Evolutionary conservation across 2,888 invertebrate genomes (phyloP), one percentile per base, ranked within the genome.

Genomic region (Choristoneura rosaceana): DNA sequence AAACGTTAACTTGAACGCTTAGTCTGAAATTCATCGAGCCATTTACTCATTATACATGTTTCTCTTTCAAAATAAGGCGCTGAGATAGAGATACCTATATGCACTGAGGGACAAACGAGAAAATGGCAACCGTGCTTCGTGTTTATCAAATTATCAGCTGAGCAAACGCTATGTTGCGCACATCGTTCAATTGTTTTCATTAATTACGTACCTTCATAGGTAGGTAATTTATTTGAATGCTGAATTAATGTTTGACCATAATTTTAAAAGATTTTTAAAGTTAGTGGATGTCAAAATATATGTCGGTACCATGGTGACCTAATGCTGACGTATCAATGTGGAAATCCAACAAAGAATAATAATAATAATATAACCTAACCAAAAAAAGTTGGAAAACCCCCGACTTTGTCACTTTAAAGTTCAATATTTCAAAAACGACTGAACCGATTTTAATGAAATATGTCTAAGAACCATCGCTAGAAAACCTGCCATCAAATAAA

Each of bases 131-230:
- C 17, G 12, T 10, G 55, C 10, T 25, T 25, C 4, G 12, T 9
- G 55, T 25, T 55, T 55, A 25, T 12, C 25, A 8, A 25, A 25
- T 4, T 4, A 8, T 8, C 55, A 55, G 25, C 55, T 55, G 55
- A 12, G 10, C 15, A 64, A 64, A 64, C 50, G 33, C 4, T 3
- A 10, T 9, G n/a, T 50, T 64, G 25, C 63, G 63, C 63, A 64
- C 63, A 14, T 33, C n/a, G 47, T 34, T 63, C 33, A 47, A 34
- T 50, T 64, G 34, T 59, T 52, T 52, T 52, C 1, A 34, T 59
- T 59, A 55, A 55, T 55, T 55, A 25, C 55, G 17, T 55, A n/a
- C 14, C 47, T 14, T 17, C 3, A 25, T 52, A 4, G 4, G 17
- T 17, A 55, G 4, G 17, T 17, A 55, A 52, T 52, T 52, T 52